phyloP scores from a whole-genome alignment of 2,888 invertebrate genomes.

The Ptilodon capucinus region DNA sequence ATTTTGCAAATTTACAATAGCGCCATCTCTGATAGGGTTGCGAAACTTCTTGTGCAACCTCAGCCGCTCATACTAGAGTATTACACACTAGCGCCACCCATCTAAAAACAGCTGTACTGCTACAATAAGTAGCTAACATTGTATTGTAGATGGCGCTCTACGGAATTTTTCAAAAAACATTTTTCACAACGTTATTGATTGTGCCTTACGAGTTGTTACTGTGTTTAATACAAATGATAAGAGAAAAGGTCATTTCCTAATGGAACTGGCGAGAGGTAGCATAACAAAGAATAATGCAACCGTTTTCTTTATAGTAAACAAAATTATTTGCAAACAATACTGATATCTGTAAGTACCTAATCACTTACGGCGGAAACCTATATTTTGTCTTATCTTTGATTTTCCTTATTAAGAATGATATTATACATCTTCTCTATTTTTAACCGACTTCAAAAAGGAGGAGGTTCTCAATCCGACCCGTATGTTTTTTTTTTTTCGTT shows the following conservation, averaged over 20 bases:
- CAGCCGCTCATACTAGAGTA: conserved; percentile 2
- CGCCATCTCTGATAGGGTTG: conserved; percentile 48
- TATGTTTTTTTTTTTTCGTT: too few relatives aligned
- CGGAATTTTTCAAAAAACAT: conserved; percentile 22
- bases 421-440: too few relatives aligned
- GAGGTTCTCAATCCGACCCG: too few relatives aligned
- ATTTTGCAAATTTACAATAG: too few relatives aligned
- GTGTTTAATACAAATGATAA: conserved; percentile 36
- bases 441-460: too few relatives aligned
- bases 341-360: background rate
- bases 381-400: too few relatives aligned
- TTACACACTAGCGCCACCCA: conserved; percentile 31
- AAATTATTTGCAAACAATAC: conserved; percentile 13
- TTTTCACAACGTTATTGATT: conserved; percentile 53
- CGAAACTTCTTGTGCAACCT: conserved; percentile 14
- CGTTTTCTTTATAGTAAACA: conserved; percentile 11
- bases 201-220: conserved; percentile 35
- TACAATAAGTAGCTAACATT: background rate
- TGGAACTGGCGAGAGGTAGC: conserved; percentile 10
- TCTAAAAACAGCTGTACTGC: conserved; percentile 30
- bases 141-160: conserved; percentile 60
- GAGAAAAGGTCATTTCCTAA: conserved; percentile 30
- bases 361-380: too few relatives aligned
- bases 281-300: conserved; percentile 7
- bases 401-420: too few relatives aligned